These are phyloP conservation scores for Andrena praecox DNA, from an alignment of 2,888 invertebrate species.

Conservation along the genomic window DNA sequence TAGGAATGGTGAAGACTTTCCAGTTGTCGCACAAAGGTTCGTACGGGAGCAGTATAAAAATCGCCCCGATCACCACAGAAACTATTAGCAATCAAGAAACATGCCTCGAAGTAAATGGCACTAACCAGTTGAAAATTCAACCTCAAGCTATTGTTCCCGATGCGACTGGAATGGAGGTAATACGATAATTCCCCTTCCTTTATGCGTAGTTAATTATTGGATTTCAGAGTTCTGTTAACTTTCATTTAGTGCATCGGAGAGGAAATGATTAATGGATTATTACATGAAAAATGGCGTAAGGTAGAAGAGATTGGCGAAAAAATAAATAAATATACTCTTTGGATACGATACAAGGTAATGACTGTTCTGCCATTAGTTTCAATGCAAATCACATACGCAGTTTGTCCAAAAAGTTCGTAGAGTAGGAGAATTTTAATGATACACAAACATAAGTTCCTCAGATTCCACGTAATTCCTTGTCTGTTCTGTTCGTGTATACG, in stretches of 20 bases:
- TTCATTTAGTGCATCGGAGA: conserved; percentile 86
- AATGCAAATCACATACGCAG: background rate
- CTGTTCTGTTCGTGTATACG: no score
- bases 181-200: conserved; percentile 4
- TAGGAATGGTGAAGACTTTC: conserved; percentile 95
- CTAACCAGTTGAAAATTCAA: conserved; percentile 86
- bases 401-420: no score
- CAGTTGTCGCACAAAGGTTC: conserved; percentile 89
- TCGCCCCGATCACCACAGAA: conserved; percentile 95
- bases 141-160: conserved; percentile 94
- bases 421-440: no score
- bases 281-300: conserved; percentile 92
- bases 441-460: no score
- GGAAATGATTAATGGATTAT: conserved; percentile 90
- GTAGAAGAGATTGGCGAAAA: conserved; percentile 91
- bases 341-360: conserved; percentile 90
- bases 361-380: background rate
- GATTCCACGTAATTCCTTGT: no score
- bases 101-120: conserved; percentile 95
- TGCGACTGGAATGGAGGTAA: conserved; percentile 90
- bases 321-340: conserved; percentile 94
- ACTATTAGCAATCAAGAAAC: conserved; percentile 89
- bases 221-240: conserved; percentile 28
- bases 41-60: conserved; percentile 91
- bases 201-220: conserved; percentile 16